Evolutionary conservation across 2,797 vertebrate species (phyloP), one percentile per base, ranked within the genome.

Genomic region (Gadopsis bispinosus): DNA sequence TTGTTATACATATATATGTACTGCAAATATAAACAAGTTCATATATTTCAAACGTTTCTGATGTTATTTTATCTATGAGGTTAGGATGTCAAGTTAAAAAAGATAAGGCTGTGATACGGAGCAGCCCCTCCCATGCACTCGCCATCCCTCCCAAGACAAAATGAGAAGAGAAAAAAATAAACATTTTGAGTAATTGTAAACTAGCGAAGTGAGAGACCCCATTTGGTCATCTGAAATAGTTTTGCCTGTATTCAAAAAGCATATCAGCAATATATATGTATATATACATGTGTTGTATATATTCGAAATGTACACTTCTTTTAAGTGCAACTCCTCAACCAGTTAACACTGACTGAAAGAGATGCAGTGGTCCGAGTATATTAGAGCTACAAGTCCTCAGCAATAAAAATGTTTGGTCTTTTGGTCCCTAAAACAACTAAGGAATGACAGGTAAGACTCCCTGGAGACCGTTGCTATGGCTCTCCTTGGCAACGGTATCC

Each of bases 361-460:
- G 96, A 96, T 96, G 96, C 96, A 95, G 96, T 98, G 92, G 94
- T 95, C 96, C 96, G 90, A 96, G 93, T 97, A 97, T 97, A 95
- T 96, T 97, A 97, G 97, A 97, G 97, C 97, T 99, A 98, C 93
- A 91, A 97, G 97, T 99, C 96, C 88, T 95, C 91, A 93, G 96
- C 96, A 93, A 96, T 99, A 96, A 97, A 98, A 99, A 99, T 95
- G 97, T 99, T 99, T 98, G 98, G 97, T 99, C 97, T 97, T 99
- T 99, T 99, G 98, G 98, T 99, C 97, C 98, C 98, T 98, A 99
- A 95, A 98, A 97, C 97, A 98, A 97, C 97, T 97, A 98, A 99
- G 98, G 98, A 99, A 99, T 99, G 97, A 98, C 96, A 97, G 96
- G 96, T 96, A 96, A 97, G 96, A 98, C 96, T 97, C 96, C 95